Evolutionary conservation across 2,797 vertebrate species (phyloP).

Genomic region (Trematomus bernacchii): DNA sequence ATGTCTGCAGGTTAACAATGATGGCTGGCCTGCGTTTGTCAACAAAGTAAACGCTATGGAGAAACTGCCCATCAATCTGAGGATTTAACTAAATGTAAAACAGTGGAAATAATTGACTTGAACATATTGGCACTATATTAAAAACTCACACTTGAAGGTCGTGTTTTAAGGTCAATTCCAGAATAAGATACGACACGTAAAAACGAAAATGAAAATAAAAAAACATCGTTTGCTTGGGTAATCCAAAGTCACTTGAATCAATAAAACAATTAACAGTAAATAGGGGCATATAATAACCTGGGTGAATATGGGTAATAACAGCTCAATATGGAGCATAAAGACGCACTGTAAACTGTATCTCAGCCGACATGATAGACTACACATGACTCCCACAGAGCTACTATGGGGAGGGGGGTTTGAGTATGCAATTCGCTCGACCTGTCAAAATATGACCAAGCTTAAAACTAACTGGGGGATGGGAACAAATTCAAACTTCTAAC

Average conservation of each 20-base stretch:
- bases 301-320: not conserved
- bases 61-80: too few species aligned
- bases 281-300: not conserved
- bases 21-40: too few species aligned
- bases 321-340: not conserved
- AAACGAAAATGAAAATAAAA: not conserved
- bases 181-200: not conserved
- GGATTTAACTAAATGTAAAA: not conserved
- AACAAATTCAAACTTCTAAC: not conserved
- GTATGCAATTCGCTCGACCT: conserved; percentile 37
- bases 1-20: not conserved
- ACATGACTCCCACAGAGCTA: not conserved
- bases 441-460: conserved; percentile 1
- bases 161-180: not conserved
- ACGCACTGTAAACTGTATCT: not conserved
- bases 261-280: not conserved
- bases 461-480: not conserved
- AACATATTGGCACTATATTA: not conserved
- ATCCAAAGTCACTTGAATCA: not conserved
- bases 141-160: not conserved
- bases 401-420: conserved; percentile 17
- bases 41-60: not conserved
- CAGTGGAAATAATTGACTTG: not conserved
- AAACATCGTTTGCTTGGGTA: not conserved
- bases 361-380: not conserved